Conservation (phyloP, 2,113 vertebrate species). For the Odobenus rosmarus region DNA sequence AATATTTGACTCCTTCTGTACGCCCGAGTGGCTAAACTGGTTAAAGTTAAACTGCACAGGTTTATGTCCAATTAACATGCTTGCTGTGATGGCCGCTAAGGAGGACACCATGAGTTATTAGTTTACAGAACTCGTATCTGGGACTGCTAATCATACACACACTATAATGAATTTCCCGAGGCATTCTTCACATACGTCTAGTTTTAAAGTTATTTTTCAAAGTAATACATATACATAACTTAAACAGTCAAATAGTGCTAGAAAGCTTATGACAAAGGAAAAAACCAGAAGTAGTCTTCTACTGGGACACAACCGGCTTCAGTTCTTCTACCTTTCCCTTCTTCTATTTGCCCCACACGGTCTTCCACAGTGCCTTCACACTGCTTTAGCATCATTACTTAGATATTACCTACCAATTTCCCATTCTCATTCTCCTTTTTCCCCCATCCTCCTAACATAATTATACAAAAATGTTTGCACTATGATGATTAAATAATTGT, state of each 20-base stretch:
- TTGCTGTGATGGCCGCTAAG: neutral
- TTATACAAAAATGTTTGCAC: neutral
- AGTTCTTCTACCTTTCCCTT: neutral
- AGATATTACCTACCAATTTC: neutral
- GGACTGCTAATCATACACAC: neutral
- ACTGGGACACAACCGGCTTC: neutral
- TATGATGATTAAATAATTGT: neutral
- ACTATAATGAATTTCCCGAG: neutral
- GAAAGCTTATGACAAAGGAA: neutral
- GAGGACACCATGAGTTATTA: neutral
- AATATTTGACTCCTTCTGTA: neutral
- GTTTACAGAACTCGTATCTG: neutral
- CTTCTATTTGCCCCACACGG: neutral
- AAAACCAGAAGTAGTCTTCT: neutral
- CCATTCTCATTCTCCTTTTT: neutral
- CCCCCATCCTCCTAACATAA: neutral
- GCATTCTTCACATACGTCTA: neutral
- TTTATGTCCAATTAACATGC: neutral
- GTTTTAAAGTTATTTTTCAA: conserved; percentile 37
- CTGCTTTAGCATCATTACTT: neutral
- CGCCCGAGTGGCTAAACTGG: neutral
- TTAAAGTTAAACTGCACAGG: neutral
- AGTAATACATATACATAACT: neutral
- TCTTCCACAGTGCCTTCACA: neutral
- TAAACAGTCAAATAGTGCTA: neutral